These are phyloP conservation scores for Pteria penguin DNA, from an alignment of 2,888 invertebrate species.

Conservation along the genomic window DNA sequence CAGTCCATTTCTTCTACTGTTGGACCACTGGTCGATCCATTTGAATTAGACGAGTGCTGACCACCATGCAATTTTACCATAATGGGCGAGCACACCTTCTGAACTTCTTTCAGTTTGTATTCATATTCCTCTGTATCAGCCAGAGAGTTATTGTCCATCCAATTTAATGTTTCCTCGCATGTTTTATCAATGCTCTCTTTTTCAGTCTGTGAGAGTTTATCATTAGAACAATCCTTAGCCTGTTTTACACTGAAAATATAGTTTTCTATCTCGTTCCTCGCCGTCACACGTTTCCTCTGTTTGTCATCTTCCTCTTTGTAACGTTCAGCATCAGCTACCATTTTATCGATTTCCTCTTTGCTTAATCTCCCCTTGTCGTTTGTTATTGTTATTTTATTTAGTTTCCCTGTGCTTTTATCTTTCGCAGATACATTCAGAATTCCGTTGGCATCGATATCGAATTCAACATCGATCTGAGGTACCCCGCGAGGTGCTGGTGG, in stretches of 20 bases:
- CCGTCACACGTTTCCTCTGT: constrained; percentile 66
- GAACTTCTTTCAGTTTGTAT: constrained; percentile 87
- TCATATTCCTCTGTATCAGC: constrained; percentile 89
- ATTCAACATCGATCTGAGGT: constrained; percentile 84
- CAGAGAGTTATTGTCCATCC: constrained; percentile 90
- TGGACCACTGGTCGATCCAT: constrained; percentile 80
- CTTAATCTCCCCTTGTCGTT: constrained; percentile 92
- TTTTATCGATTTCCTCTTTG: constrained; percentile 91
- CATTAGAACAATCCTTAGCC: constrained; percentile 82
- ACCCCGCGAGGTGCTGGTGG: constrained; percentile 75
- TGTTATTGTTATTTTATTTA: constrained; percentile 90
- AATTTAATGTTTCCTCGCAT: constrained; percentile 85
- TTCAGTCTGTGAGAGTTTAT: constrained; percentile 84
- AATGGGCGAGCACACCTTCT: constrained; percentile 87
- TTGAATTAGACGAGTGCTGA: constrained; percentile 25
- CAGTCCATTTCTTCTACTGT: constrained; percentile 84
- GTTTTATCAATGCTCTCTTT: constrained; percentile 83
- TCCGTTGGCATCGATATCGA: constrained; percentile 93
- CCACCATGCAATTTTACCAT: constrained; percentile 83
- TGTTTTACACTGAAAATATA: too few species aligned
- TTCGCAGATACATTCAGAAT: constrained; percentile 82
- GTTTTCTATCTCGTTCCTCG: constrained; percentile 72
- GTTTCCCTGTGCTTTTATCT: constrained; percentile 89
- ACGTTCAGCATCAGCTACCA: constrained; percentile 75
- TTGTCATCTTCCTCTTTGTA: constrained; percentile 75